Conservation (phyloP, 2,113 vertebrate species). For the Grammomys dolichurus region DNA sequence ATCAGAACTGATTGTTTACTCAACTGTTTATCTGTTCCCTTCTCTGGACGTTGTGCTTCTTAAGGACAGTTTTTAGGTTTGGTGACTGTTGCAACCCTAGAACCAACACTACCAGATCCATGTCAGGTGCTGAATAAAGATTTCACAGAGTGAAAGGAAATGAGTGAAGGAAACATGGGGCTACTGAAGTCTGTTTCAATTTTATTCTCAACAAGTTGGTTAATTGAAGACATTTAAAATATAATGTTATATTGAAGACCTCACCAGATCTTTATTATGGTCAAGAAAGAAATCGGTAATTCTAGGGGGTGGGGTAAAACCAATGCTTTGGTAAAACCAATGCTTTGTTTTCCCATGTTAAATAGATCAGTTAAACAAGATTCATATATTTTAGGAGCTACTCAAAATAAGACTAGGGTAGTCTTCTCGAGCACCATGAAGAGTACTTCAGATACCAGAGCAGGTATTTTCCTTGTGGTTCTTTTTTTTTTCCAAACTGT, state of each 20-base stretch:
- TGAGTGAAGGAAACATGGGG: not conserved
- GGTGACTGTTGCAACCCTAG: not conserved
- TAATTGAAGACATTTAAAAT: constrained; percentile 39
- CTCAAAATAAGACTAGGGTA: not conserved
- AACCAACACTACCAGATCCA: not conserved
- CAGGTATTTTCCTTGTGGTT: not conserved
- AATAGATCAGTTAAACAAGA: constrained; percentile 6
- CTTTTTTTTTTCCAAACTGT: constrained; percentile 24
- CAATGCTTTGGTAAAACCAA: not conserved
- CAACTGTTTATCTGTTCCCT: not conserved
- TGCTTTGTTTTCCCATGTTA: not conserved
- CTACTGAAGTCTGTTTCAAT: not conserved
- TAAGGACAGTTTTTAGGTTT: not conserved
- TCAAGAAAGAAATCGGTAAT: not conserved
- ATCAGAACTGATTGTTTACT: not conserved
- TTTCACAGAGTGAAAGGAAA: not conserved
- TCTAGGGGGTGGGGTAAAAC: not conserved
- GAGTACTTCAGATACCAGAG: not conserved
- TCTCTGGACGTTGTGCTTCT: not conserved
- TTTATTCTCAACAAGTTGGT: not conserved
- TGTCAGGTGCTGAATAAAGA: not conserved
- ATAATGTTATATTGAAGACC: not conserved
- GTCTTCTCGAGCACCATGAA: not conserved
- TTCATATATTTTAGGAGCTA: not conserved
- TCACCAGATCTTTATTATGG: not conserved